Evolutionary conservation across 2,113 vertebrate species (phyloP), one percentile per base, ranked within the genome.

Genomic region (Pedionomus torquatus): DNA sequence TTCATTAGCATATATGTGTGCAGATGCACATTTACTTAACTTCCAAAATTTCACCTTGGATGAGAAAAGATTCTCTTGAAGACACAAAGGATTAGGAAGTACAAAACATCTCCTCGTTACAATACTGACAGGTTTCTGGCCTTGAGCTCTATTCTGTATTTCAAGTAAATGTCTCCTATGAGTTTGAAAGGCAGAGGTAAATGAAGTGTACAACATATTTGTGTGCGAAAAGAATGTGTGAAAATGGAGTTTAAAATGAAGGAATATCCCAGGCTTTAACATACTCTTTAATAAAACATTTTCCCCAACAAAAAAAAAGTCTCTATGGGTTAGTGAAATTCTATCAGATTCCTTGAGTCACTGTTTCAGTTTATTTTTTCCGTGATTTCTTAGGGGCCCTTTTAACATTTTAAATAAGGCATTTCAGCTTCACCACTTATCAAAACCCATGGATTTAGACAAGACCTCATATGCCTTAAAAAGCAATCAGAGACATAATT

Each of bases 151-250:
- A 28, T 81, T 68, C 48, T 87, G 83, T 57, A 81, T 68, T 94
- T 95, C 57, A 68, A 72, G 15, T 33, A 64, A 91, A 48, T 20
- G 9, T 90, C 85, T 83, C 51, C 26, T 83, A 58, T 39, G 51
- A 82, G 48, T 83, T 63, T 94, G 90, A 94, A 92, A 93, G 60
- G n/a, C 39, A 83, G 58, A 92, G n/a, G 39, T 51, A 85, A 88
- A 48, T 37, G 17, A 63, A 63, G 16, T n/a, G 28, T 77, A 48
- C 2, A 4, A 39, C 2, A 3, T 20, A 84, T 26, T 70, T 63
- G 28, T 81, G 37, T 39, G 41, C 37, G 43, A 93, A 90, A 81
- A 95, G 9, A 82, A 68, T 0, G 0, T 24, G 46, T 35, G 55
- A 89, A 90, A 92, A 80, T 24, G 14, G 46, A 70, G 21, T 35